Percentiles rank a stretch among this genome's conserved stretches.
These are phyloP conservation scores for Boloria selene DNA, from an alignment of 2,888 invertebrate species.

Conservation along the genomic window DNA sequence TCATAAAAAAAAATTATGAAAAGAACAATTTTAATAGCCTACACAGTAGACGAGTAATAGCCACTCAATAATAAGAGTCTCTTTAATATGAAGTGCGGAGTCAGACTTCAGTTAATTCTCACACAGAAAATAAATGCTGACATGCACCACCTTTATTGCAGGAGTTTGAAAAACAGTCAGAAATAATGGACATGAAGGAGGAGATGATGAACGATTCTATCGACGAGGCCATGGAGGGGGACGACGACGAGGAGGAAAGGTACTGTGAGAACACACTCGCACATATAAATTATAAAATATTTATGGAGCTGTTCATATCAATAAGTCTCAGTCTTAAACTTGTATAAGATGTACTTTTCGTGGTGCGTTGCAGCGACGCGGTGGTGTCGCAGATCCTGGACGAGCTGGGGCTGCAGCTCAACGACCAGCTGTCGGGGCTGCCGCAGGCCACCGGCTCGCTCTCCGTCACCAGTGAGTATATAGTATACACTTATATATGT, in stretches of 20 bases:
- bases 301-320: too few relatives aligned
- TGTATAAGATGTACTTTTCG: background rate
- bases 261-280: conserved; percentile 51
- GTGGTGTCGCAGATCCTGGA: conserved; percentile 98
- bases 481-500: too few relatives aligned
- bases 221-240: conserved; percentile 99
- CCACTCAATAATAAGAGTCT: too few relatives aligned
- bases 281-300: too few relatives aligned
- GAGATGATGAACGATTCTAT: conserved; percentile 99
- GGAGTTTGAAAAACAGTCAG: conserved; percentile 99
- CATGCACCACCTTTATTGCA: conserved; percentile 62
- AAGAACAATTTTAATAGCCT: too few relatives aligned
- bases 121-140: background rate
- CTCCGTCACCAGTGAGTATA: conserved; percentile 69
- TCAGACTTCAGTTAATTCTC: background rate
- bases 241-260: conserved; percentile 99
- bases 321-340: too few relatives aligned
- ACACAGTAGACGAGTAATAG: too few relatives aligned
- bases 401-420: conserved; percentile 97
- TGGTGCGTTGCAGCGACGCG: conserved; percentile 87
- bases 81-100: too few relatives aligned
- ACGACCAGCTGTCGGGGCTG: conserved; percentile 94
- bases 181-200: conserved; percentile 99
- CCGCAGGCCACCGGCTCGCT: conserved; percentile 86
- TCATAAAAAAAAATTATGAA: too few relatives aligned